Percentiles rank a stretch among this genome's conserved stretches.
These are phyloP conservation scores for Siniperca obscura DNA, from an alignment of 2,797 vertebrate species.

Conservation along the genomic window DNA sequence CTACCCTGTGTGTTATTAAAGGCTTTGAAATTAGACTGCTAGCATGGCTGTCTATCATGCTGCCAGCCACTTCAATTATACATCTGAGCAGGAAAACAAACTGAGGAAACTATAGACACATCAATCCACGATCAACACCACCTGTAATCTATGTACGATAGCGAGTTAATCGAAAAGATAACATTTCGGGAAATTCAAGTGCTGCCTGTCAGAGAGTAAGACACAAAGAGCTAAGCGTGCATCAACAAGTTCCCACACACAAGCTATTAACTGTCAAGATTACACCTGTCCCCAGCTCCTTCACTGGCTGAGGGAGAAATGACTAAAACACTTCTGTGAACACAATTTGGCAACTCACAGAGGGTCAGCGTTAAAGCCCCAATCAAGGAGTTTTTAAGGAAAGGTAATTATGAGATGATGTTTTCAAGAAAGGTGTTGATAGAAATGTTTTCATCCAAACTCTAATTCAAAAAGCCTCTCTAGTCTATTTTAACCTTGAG, in stretches of 20 bases:
- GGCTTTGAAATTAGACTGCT: slow-evolving; percentile 16
- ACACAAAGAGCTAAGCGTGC: slow-evolving; percentile 38
- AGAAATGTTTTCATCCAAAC: slow-evolving; percentile 9
- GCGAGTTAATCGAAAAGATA: neutral
- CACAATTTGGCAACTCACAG: slow-evolving; percentile 46
- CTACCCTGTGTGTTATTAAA: slow-evolving; percentile 33
- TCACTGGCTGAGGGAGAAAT: slow-evolving; percentile 48
- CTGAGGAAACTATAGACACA: neutral
- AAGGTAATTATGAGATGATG: slow-evolving; percentile 33
- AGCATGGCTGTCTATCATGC: neutral
- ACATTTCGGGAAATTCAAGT: slow-evolving; percentile 33
- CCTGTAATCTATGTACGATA: neutral
- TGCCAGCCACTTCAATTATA: neutral
- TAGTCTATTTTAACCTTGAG: neutral
- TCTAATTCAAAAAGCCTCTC: neutral
- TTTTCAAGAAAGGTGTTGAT: slow-evolving; percentile 30
- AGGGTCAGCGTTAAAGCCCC: slow-evolving; percentile 34
- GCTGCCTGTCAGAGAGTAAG: slow-evolving; percentile 9
- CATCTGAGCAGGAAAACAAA: neutral
- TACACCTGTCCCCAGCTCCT: slow-evolving; percentile 67
- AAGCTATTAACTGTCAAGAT: slow-evolving; percentile 60
- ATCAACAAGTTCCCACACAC: slow-evolving; percentile 62
- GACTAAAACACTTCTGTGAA: slow-evolving; percentile 59
- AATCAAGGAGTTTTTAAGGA: slow-evolving; percentile 31
- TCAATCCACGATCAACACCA: neutral